Conservation (phyloP, 2,113 vertebrate genomes). For the Columbina picui region DNA sequence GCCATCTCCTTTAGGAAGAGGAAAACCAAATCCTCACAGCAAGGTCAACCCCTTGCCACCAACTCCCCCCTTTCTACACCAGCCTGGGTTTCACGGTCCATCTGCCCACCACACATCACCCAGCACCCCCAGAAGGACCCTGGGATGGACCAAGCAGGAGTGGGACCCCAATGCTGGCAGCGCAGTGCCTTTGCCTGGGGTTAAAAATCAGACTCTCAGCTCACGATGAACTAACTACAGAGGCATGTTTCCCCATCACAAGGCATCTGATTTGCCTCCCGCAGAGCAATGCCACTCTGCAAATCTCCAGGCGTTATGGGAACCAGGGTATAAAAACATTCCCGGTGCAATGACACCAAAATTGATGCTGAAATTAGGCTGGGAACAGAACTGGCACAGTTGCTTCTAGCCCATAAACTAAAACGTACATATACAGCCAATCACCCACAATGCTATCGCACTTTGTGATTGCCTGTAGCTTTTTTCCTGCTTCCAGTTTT, state of each 20-base stretch:
- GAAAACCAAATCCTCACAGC: not conserved
- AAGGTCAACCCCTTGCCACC: not conserved
- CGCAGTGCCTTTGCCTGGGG: accelerated
- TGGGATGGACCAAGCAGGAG: accelerated
- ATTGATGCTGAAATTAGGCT: conserved; percentile 44
- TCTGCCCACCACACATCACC: accelerated
- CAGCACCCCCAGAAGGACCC: not conserved
- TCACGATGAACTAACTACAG: not conserved
- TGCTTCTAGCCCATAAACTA: not conserved
- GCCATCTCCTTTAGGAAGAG: not conserved
- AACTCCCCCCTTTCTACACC: not conserved
- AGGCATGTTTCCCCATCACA: not conserved
- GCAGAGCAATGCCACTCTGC: not conserved
- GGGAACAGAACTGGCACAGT: not conserved
- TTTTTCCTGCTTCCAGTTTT: not conserved
- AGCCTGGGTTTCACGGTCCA: not conserved
- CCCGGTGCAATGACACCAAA: not conserved
- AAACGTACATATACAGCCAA: accelerated
- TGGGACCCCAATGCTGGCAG: accelerated
- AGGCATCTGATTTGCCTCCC: not conserved
- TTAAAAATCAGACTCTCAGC: not conserved
- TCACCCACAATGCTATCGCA: accelerated
- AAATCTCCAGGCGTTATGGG: not conserved
- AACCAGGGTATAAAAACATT: conserved; percentile 23
- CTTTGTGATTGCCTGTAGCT: not conserved